Conservation (phyloP, 2,888 invertebrate genomes). For the Deilephila elpenor region DNA sequence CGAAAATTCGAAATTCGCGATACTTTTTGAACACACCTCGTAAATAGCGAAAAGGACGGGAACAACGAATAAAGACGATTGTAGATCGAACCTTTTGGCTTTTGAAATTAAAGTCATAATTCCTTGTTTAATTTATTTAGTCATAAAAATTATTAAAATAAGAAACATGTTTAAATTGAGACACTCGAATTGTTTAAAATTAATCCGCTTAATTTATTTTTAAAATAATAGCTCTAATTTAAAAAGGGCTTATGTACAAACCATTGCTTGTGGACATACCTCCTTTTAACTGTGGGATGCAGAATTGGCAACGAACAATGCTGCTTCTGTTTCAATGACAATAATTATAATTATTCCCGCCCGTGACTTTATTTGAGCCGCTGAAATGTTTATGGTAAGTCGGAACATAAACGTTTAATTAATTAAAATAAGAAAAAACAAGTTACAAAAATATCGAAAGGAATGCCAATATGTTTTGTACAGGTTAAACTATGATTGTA, state of each 20-base stretch:
- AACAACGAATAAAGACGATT: no score
- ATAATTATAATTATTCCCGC: constrained; percentile 12
- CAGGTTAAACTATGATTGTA: background rate
- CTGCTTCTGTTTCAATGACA: constrained; percentile 4
- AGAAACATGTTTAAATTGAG: background rate
- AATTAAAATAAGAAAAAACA: background rate
- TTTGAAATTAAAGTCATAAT: no score
- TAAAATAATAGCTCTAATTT: background rate
- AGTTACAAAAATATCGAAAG: background rate
- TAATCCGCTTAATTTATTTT: background rate
- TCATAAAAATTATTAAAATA: background rate
- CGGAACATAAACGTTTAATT: background rate
- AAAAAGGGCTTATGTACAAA: background rate
- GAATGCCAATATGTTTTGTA: background rate
- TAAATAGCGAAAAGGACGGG: no score
- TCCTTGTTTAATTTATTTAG: no score
- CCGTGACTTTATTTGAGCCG: constrained; percentile 11
- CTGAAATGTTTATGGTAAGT: background rate
- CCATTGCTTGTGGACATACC: background rate
- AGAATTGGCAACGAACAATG: background rate
- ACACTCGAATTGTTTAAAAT: background rate
- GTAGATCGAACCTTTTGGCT: background rate
- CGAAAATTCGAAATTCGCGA: no score
- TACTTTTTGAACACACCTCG: no score
- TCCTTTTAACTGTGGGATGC: background rate